phyloP scores from a whole-genome alignment of 2,113 vertebrate species.

The Clarias gariepinus region DNA sequence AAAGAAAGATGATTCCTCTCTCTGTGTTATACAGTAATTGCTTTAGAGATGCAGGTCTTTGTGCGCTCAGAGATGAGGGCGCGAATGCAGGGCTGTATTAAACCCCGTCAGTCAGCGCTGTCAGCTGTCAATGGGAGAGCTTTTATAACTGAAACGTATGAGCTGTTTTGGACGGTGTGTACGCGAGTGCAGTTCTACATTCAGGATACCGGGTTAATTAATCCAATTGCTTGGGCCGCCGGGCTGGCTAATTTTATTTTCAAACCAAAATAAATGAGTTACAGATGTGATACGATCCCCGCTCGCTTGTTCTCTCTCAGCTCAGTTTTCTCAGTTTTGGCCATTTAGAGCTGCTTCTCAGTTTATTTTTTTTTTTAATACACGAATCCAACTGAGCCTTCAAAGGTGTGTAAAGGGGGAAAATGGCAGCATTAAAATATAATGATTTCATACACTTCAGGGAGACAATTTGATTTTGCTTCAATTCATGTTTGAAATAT shows the following conservation, averaged over 20 bases:
- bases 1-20: not conserved
- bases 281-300: not conserved
- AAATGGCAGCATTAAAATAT: not conserved
- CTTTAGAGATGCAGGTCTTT: slow-evolving; percentile 8
- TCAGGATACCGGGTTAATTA: not conserved
- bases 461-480: not conserved
- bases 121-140: not conserved
- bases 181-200: not conserved
- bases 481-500: not conserved
- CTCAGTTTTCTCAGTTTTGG: no score
- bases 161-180: slow-evolving; percentile 1
- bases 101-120: not conserved
- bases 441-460: not conserved
- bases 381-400: not conserved
- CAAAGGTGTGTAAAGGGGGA: not conserved
- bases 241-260: not conserved
- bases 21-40: slow-evolving; percentile 7
- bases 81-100: not conserved
- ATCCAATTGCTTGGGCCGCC: not conserved
- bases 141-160: not conserved
- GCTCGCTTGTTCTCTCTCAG: not conserved
- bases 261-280: slow-evolving; percentile 4
- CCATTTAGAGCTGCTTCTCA: not conserved
- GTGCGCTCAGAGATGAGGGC: not conserved
- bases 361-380: not conserved